A percentile compares a stretch with the other conserved stretches of the same genome.
phyloP scores from a whole-genome alignment of 2,888 invertebrate genomes.

The Callyntrura guangdongensis region DNA sequence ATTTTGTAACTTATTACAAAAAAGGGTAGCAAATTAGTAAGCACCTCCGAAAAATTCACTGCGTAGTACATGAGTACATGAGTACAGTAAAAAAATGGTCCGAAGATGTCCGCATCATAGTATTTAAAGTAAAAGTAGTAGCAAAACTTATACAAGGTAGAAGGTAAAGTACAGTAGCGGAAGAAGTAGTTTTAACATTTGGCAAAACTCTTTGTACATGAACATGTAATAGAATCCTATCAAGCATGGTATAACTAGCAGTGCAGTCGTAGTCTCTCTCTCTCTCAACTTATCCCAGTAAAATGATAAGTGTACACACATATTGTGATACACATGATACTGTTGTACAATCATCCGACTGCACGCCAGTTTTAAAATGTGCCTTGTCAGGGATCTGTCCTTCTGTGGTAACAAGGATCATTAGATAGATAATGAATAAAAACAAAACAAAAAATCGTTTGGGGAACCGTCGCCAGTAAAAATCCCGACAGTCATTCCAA shows the following conservation, averaged over 20 bases:
- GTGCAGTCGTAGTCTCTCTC: background rate
- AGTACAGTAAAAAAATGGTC: background rate
- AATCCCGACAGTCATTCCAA: conserved; percentile 42
- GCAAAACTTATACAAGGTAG: background rate
- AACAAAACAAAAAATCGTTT: background rate
- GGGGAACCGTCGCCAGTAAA: conserved; percentile 16
- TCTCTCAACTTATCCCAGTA: background rate
- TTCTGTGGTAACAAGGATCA: conserved; percentile 70
- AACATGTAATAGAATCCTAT: background rate
- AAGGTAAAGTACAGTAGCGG: background rate
- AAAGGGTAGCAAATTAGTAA: background rate
- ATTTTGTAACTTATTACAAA: background rate
- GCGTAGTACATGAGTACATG: background rate
- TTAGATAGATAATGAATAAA: conserved; percentile 69
- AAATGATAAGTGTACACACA: background rate
- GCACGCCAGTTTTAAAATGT: background rate
- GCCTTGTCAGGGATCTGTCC: conserved; percentile 59
- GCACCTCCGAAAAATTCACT: background rate
- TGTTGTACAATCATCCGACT: conserved; percentile 5
- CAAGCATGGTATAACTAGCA: background rate
- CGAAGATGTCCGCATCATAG: conserved; percentile 14
- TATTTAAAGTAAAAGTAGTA: conserved; percentile 27
- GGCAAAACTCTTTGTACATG: background rate
- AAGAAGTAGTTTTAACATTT: background rate
- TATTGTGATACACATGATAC: background rate